Evolutionary conservation across 2,113 vertebrate genomes (phyloP), one percentile per base, ranked within the genome.

Genomic region (Tachuris rubrigastra): DNA sequence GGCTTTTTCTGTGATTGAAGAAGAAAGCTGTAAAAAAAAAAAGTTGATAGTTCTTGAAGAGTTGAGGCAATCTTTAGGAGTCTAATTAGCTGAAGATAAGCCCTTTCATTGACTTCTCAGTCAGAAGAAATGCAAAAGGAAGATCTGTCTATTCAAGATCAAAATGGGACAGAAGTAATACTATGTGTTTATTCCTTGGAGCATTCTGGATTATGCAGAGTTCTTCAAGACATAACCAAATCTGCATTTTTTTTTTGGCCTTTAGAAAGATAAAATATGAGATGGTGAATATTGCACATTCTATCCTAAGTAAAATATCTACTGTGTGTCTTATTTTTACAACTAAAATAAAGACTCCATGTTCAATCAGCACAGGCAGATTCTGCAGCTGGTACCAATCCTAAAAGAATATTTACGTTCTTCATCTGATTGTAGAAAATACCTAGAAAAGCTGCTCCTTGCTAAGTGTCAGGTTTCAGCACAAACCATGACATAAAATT

Each of bases 81-180:
- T 87, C 93, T 96, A 96, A 98, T 97, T 98, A 98, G 96, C 66
- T 92, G 86, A 60, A 96, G 97, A 97, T 68, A 87, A 73, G 59
- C 78, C 68, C 85, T 95, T 97, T 95, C 89, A 89, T 87, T 94
- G 96, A 92, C 90, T 97, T 93, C 65, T 91, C 80, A 91, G 71
- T 93, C 68, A 96, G 93, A 94, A 91, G 55, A 86, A 89, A 67
- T 67, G 76, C 28, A 91, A 92, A 96, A 95, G 87, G 41, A 86
- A 80, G 88, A 87, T 79, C 44, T 89, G 52, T 69, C 87, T 95
- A 55, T 94, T 94, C 74, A 92, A 81, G 87, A 96, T 93, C 93
- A 96, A 55, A 96, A 90, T 50, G 77, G 79, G 77, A 93, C 42
- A 74, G 87, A 92, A 94, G 23, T 56, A 81, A 87, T 87, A 49